These are phyloP conservation scores for Heterodera carotae DNA, from an alignment of 1,140 invertebrate genomes.

Conservation along the genomic window DNA sequence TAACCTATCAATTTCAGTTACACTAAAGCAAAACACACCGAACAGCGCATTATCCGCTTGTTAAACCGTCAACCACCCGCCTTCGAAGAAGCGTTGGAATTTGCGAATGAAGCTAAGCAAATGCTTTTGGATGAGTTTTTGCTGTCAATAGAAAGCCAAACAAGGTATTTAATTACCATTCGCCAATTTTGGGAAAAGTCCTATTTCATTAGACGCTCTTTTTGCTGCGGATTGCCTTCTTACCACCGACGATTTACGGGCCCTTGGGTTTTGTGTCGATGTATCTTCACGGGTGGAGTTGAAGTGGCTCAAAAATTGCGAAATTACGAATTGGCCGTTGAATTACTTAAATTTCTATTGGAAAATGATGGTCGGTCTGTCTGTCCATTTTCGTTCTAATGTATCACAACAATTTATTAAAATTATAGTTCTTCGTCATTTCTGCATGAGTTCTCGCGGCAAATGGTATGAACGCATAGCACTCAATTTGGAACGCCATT, in stretches of 20 bases:
- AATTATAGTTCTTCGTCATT: conserved; percentile 29
- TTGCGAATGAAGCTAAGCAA: not conserved
- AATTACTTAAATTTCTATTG: conserved; percentile 37
- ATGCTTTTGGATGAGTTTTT: conserved; percentile 19
- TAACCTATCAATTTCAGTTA: conserved; percentile 28
- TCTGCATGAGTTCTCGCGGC: conserved; percentile 49
- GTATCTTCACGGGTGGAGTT: conserved; percentile 16
- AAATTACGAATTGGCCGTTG: conserved; percentile 36
- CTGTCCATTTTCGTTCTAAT: not conserved
- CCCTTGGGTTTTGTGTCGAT: conserved; percentile 39
- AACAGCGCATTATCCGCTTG: conserved; percentile 26
- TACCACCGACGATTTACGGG: conserved; percentile 37
- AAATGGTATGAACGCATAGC: conserved; percentile 51
- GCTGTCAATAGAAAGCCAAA: not conserved
- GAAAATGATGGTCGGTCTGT: conserved; percentile 28
- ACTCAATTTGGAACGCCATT: conserved; percentile 54
- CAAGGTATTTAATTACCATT: not conserved
- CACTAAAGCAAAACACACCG: conserved; percentile 30
- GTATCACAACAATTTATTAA: not conserved
- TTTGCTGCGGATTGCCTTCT: conserved; percentile 22
- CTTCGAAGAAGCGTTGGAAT: conserved; percentile 16
- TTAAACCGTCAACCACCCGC: conserved; percentile 1
- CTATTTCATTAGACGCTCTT: not conserved
- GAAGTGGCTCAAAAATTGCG: conserved; percentile 34
- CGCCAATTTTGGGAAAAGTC: not conserved